phyloP scores from a whole-genome alignment of 1,140 invertebrate genomes.

The Ctenoplectra terminalis region DNA sequence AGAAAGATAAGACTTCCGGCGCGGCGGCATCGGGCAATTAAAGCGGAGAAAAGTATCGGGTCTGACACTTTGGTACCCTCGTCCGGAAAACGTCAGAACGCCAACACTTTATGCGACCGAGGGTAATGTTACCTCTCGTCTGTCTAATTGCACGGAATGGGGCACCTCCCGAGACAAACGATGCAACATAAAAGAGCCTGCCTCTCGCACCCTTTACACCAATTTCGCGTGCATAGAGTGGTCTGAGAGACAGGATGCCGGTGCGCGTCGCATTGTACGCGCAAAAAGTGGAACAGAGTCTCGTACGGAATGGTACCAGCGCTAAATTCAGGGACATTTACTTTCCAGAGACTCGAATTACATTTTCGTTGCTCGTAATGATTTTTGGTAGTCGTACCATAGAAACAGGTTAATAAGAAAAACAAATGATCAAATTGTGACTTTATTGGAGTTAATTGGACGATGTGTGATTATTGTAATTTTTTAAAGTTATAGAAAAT shows the following conservation, averaged over 20 bases:
- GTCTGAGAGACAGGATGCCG: constrained; percentile 16
- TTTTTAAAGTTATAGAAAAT: too few relatives aligned
- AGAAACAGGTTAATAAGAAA: too few relatives aligned
- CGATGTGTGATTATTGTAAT: too few relatives aligned
- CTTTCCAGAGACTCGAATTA: too few relatives aligned
- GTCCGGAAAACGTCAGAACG: constrained; percentile 38
- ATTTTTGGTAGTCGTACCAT: too few relatives aligned
- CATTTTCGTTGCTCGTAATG: too few relatives aligned
- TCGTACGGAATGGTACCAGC: too few relatives aligned
- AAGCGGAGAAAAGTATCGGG: constrained; percentile 41
- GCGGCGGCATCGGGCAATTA: constrained; percentile 26
- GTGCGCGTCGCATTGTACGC: constrained; percentile 14
- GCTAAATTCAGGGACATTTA: too few relatives aligned
- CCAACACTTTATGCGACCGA: constrained; percentile 30
- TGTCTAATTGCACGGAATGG: constrained; percentile 75
- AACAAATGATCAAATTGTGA: too few relatives aligned
- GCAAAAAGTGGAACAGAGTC: constrained; percentile 33
- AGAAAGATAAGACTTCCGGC: not conserved
- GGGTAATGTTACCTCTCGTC: constrained; percentile 65
- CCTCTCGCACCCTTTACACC: constrained; percentile 36
- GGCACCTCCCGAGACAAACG: constrained; percentile 65
- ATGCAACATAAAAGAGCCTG: constrained; percentile 50
- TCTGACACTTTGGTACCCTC: constrained; percentile 42
- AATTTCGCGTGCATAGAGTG: constrained; percentile 32
- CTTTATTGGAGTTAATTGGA: too few relatives aligned